phyloP scores from a whole-genome alignment of 2,888 invertebrate species.

The Tenthredo distinguenda region DNA sequence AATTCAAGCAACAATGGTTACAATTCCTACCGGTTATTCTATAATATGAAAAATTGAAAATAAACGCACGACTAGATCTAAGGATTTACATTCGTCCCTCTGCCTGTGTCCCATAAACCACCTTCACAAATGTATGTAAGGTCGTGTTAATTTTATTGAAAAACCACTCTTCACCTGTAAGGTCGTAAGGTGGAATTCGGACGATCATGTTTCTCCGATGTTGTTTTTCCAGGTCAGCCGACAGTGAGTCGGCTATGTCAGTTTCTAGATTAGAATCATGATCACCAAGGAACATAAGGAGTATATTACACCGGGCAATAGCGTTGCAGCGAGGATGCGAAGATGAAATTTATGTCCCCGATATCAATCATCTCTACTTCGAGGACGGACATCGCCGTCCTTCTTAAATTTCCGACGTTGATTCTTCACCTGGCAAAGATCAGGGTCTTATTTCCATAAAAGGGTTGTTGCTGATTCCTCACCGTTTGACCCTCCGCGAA shows the following conservation, averaged over 20 bases:
- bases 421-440: slow-evolving; percentile 24
- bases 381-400: background rate
- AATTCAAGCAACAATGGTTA: background rate
- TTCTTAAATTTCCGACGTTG: background rate
- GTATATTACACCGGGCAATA: background rate
- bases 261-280: background rate
- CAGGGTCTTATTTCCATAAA: slow-evolving; percentile 20
- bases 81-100: background rate
- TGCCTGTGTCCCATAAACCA: background rate
- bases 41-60: background rate
- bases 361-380: slow-evolving; percentile 27
- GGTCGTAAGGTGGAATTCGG: slow-evolving; percentile 2
- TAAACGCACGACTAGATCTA: background rate
- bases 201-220: background rate
- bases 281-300: background rate
- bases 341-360: slow-evolving; percentile 18
- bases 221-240: background rate
- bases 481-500: background rate
- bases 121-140: background rate
- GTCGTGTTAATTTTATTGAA: background rate
- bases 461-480: background rate
- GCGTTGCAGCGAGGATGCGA: background rate
- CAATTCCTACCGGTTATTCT: background rate
- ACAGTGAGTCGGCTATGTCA: background rate
- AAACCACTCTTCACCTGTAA: background rate